These are phyloP conservation scores for Smithornis capensis DNA, from an alignment of 2,113 vertebrate species.

Conservation along the genomic window DNA sequence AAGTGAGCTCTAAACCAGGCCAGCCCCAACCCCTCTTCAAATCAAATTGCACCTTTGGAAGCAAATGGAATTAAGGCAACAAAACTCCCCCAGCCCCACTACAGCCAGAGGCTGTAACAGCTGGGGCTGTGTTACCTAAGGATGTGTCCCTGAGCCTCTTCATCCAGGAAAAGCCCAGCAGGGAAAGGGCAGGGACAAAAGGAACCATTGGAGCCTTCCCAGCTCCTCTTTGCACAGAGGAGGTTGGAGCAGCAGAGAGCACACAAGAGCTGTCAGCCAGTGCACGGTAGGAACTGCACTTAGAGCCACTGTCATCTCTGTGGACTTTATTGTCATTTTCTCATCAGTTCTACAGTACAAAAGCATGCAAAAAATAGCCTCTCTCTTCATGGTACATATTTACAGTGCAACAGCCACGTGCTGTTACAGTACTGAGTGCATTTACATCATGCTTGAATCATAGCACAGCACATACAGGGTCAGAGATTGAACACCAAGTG, in stretches of 20 bases:
- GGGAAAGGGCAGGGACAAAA: not conserved
- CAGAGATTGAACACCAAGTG: not conserved
- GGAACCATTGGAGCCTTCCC: not conserved
- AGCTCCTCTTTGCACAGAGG: not conserved
- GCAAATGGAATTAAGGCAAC: not conserved
- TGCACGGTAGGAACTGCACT: not conserved
- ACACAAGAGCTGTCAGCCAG: not conserved
- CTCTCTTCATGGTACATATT: constrained; percentile 73
- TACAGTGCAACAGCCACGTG: constrained; percentile 47
- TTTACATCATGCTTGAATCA: constrained; percentile 46
- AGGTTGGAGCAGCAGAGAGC: not conserved
- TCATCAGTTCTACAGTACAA: constrained; percentile 61
- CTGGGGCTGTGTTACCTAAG: not conserved
- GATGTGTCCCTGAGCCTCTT: not conserved
- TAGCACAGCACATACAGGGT: not conserved
- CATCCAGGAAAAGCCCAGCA: not conserved
- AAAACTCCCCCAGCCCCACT: not conserved
- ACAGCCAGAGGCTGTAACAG: not conserved
- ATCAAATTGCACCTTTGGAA: not conserved
- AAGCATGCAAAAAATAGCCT: constrained; percentile 75
- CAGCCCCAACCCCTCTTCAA: not conserved
- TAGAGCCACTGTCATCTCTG: not conserved
- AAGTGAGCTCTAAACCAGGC: not conserved
- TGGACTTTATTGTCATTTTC: constrained; percentile 49
- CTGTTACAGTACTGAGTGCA: constrained; percentile 34